These are phyloP conservation scores for Drosophila multiciliata DNA, from an alignment of 2,888 invertebrate species.

Conservation along the genomic window DNA sequence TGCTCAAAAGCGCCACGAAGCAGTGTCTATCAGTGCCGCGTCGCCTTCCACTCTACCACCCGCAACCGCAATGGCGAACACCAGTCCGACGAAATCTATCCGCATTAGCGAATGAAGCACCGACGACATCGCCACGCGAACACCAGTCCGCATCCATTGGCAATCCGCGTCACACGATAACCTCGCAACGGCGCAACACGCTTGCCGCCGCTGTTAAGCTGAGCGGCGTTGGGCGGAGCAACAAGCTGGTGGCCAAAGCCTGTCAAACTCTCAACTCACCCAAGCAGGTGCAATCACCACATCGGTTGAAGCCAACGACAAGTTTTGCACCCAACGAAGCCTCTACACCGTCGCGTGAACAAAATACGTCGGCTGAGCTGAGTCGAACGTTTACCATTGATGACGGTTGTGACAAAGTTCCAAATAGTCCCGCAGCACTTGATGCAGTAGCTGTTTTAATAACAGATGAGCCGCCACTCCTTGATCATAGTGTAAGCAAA, in stretches of 20 bases:
- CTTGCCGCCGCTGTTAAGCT: slow-evolving; percentile 49
- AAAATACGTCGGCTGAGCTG: slow-evolving; percentile 42
- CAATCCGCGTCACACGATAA: slow-evolving; percentile 62
- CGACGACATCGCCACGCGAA: slow-evolving; percentile 46
- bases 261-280: slow-evolving; percentile 63
- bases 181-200: slow-evolving; percentile 58
- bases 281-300: slow-evolving; percentile 32
- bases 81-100: slow-evolving; percentile 22
- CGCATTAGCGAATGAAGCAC: slow-evolving; percentile 4
- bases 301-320: slow-evolving; percentile 2
- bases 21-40: slow-evolving; percentile 66
- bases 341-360: slow-evolving; percentile 24
- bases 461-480: slow-evolving; percentile 2
- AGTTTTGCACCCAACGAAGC: slow-evolving; percentile 10
- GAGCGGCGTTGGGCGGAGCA: slow-evolving; percentile 46
- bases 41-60: slow-evolving; percentile 43
- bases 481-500: neutral
- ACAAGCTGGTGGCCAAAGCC: slow-evolving; percentile 63
- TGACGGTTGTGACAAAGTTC: slow-evolving; percentile 21
- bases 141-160: slow-evolving; percentile 19
- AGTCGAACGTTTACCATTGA: slow-evolving; percentile 73
- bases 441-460: slow-evolving; percentile 8
- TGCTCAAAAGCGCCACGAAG: slow-evolving; percentile 82
- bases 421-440: neutral
- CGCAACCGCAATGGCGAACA: slow-evolving; percentile 33